These are phyloP conservation scores for Actinemys pallida DNA, from an alignment of 2,113 vertebrate species.

Conservation along the genomic window DNA sequence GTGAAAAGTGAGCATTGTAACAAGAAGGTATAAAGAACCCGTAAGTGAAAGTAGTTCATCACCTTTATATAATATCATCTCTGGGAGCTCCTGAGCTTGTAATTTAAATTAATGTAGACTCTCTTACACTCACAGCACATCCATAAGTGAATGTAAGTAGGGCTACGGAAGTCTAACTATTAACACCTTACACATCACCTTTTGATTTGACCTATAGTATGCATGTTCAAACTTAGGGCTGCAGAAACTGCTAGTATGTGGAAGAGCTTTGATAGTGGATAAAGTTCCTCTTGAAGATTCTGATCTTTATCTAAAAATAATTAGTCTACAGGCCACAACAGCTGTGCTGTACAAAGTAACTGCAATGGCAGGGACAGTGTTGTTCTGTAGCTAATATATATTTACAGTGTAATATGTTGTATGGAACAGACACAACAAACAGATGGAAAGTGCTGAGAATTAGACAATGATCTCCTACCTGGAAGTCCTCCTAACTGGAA, in stretches of 20 bases:
- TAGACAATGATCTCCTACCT: not conserved
- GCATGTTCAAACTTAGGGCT: not conserved
- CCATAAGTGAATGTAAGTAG: not conserved
- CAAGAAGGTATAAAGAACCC: not conserved
- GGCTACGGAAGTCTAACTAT: not conserved
- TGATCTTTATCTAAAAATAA: not conserved
- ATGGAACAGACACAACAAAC: not conserved
- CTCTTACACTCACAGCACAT: not conserved
- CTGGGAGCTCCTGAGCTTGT: not conserved
- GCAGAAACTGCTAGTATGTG: not conserved
- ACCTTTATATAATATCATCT: not conserved
- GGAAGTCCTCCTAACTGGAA: not conserved
- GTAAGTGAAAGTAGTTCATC: not conserved
- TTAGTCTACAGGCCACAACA: not conserved
- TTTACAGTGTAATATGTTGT: not conserved
- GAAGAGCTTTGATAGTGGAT: not conserved
- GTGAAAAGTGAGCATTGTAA: not conserved
- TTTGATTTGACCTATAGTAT: not conserved
- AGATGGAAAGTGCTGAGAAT: not conserved
- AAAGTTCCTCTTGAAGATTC: not conserved
- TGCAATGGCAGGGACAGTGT: not conserved
- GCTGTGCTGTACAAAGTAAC: not conserved
- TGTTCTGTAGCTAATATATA: not conserved
- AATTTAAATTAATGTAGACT: not conserved
- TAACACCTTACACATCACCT: not conserved